phyloP scores from a whole-genome alignment of 37 sponge, comb jelly and placozoan species.

The Sycon ciliatum region DNA sequence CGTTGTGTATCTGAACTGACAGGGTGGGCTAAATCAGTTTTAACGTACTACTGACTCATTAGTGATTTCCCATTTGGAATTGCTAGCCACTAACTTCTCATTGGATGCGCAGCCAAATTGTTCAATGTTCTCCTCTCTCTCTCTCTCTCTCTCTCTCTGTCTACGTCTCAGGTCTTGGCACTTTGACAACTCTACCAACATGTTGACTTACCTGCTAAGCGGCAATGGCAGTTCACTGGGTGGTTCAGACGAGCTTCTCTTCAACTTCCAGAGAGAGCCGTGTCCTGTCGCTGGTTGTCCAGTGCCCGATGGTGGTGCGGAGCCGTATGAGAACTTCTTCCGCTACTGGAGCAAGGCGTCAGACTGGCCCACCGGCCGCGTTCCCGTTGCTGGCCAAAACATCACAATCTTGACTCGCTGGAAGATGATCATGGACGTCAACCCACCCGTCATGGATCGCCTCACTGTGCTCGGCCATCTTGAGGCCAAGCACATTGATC shows the following conservation, averaged over 20 bases:
- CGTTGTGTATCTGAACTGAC: too few species aligned
- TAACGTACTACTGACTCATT: too few species aligned
- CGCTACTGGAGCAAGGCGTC: constrained; percentile 58
- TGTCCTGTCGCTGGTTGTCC: constrained; percentile 65
- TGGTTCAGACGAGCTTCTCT: constrained; percentile 28
- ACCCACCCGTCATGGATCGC: too few species aligned
- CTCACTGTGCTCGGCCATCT: too few species aligned
- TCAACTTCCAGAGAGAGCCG: constrained; percentile 41
- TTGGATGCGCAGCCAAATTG: too few species aligned
- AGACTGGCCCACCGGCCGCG: constrained; percentile 39
- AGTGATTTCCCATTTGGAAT: too few species aligned
- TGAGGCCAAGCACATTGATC: too few species aligned
- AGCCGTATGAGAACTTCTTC: constrained; percentile 11
- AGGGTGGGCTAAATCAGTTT: too few species aligned
- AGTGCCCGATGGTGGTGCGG: constrained; percentile 1
- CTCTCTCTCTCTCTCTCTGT: too few species aligned
- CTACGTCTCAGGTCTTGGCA: constrained; percentile 58
- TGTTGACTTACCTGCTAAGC: constrained; percentile 56
- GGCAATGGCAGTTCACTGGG: constrained; percentile 29
- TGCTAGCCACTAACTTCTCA: too few species aligned
- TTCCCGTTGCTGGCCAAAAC: constrained; percentile 51
- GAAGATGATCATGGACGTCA: constrained; percentile 67
- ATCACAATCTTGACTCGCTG: constrained; percentile 48
- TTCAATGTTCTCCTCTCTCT: too few species aligned
- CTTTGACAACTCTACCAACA: constrained; percentile 52